phyloP scores from a whole-genome alignment of 2,888 invertebrate genomes.

The Chrysotoxum bicinctum region DNA sequence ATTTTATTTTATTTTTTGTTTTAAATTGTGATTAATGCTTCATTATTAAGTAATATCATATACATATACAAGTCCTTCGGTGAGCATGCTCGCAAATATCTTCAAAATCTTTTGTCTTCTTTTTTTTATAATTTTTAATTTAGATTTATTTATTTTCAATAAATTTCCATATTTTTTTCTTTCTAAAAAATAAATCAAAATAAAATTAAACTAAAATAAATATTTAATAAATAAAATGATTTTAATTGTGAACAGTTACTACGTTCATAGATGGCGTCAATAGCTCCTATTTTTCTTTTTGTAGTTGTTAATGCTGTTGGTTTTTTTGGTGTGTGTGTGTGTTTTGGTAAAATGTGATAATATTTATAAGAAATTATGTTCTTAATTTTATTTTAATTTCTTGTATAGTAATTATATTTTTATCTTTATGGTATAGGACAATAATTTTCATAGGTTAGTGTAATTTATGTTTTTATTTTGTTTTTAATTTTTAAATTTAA shows the following conservation, averaged over 20 bases:
- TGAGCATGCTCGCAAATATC: constrained; percentile 70
- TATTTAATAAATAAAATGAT: constrained; percentile 3
- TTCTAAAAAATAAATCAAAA: constrained; percentile 30
- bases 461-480: constrained; percentile 59
- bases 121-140: constrained; percentile 1
- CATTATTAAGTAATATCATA: constrained; percentile 63
- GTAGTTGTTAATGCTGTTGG: constrained; percentile 13
- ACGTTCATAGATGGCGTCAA: constrained; percentile 70
- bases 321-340: constrained; percentile 36
- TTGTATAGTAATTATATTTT: constrained; percentile 62
- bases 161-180: constrained; percentile 36
- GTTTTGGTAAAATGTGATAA: constrained; percentile 60
- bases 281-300: constrained; percentile 15
- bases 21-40: constrained; percentile 59
- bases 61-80: constrained; percentile 72
- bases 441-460: constrained; percentile 62
- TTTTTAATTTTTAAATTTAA: constrained; percentile 49
- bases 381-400: constrained; percentile 44
- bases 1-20: constrained; percentile 17
- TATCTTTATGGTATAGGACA: constrained; percentile 65
- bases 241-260: constrained; percentile 62
- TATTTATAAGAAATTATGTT: constrained; percentile 30
- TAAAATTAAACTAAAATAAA: constrained; percentile 16
- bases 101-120: constrained; percentile 5
- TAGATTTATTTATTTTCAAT: neutral